These are phyloP conservation scores for Galeruca laticollis DNA, from an alignment of 2,888 invertebrate species.

Conservation along the genomic window DNA sequence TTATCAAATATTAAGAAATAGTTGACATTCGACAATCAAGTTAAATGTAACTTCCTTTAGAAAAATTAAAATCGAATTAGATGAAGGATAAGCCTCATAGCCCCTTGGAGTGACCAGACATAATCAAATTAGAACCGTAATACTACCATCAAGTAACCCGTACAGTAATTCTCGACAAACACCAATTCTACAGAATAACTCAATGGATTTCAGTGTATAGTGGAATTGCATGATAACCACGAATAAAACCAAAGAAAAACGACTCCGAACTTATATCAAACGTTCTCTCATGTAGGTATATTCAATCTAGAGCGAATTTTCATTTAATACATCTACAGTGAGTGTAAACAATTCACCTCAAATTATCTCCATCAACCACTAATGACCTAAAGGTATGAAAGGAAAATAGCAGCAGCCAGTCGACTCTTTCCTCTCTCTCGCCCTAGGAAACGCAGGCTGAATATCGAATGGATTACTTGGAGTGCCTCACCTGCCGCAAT, in stretches of 20 bases:
- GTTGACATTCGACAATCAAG: too few species aligned
- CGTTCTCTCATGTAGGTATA: background rate
- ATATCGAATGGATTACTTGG: constrained; percentile 34
- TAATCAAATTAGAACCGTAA: too few species aligned
- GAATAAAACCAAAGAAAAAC: background rate
- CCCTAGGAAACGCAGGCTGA: constrained; percentile 33
- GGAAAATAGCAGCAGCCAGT: constrained; percentile 27
- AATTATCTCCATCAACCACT: constrained; percentile 32
- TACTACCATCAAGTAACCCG: too few species aligned
- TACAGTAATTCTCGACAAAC: background rate
- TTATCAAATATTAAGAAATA: too few species aligned
- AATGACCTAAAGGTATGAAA: constrained; percentile 35
- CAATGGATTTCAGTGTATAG: background rate
- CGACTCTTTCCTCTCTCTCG: constrained; percentile 33
- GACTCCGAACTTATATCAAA: background rate
- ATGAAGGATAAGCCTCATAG: too few species aligned
- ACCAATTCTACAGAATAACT: background rate
- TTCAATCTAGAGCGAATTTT: constrained; percentile 20
- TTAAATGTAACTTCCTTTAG: too few species aligned
- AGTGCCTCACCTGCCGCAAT: constrained; percentile 38
- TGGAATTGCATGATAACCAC: background rate
- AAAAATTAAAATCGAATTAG: too few species aligned
- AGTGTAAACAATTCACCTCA: constrained; percentile 30
- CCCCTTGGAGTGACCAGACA: too few species aligned
- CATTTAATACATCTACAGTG: constrained; percentile 28